Evolutionary conservation across 2,113 vertebrate genomes (phyloP).

Genomic region (Dryoscopus gambensis): DNA sequence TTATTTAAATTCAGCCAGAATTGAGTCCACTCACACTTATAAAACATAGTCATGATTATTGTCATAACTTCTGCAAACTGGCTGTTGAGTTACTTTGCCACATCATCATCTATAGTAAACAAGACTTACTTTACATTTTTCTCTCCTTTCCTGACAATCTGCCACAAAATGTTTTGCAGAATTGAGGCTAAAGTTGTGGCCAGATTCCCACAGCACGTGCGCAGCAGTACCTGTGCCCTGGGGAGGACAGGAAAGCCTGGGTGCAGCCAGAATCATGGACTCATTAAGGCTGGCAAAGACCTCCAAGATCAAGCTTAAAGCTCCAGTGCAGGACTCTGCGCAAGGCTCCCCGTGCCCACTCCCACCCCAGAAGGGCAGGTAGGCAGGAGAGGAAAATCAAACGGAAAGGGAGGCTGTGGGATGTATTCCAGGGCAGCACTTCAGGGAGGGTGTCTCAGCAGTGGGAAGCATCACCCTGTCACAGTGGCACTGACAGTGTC

Average conservation of each 20-base stretch:
- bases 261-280: neutral
- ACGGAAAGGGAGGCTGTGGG: neutral
- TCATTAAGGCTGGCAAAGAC: neutral
- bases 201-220: neutral
- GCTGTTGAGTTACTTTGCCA: slow-evolving; percentile 35
- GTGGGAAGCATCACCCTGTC: neutral
- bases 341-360: fast-evolving
- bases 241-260: neutral
- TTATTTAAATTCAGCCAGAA: slow-evolving; percentile 17
- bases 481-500: fast-evolving
- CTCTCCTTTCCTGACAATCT: slow-evolving; percentile 15
- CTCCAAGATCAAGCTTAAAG: neutral
- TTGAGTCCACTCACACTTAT: slow-evolving; percentile 42
- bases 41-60: slow-evolving; percentile 51
- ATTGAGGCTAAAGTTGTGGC: neutral
- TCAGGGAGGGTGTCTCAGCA: neutral
- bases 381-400: neutral
- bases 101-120: slow-evolving; percentile 60
- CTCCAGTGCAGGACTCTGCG: neutral
- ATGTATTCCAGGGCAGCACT: too few species aligned
- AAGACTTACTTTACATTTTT: slow-evolving; percentile 39
- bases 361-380: neutral
- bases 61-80: slow-evolving; percentile 29
- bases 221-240: neutral
- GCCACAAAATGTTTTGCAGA: neutral